Evolutionary conservation across 2,888 invertebrate genomes (phyloP), one percentile per base, ranked within the genome.

Genomic region (Chelonus formosanus): DNA sequence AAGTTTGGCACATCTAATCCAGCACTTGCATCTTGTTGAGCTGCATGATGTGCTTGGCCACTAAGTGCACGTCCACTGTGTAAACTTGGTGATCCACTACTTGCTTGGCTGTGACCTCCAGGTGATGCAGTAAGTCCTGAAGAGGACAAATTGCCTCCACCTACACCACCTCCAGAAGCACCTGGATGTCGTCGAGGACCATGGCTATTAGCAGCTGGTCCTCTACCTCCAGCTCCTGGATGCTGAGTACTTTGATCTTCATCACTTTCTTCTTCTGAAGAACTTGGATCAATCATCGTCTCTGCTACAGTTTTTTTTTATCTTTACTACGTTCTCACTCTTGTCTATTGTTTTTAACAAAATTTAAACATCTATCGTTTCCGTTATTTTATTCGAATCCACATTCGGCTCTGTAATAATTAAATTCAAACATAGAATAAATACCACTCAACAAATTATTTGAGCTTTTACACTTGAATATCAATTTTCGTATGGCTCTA

Each of bases 181-280:
- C 73, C 72, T 62, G 86, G 85, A 73, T 87, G 87, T 70, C 85
- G 85, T 65, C 83, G 81, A 63, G 79, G 72, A 71, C 81, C 83
- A 74, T 83, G 83, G 74, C 83, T 81, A 70, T 71, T 55, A 32
- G 52, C 56, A 69, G 73, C 70, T 70, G 74, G 74, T 68, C 78
- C 74, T 73, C 75, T 74, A 68, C 76, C 76, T 76, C 76, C 80
- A 75, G 74, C 81, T 76, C 71, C 80, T 73, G 68, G 83, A 79
- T 75, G 82, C 77, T 75, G 88, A 78, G 86, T 88, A 87, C 87
- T 91, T 84, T 92, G 92, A 85, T 96, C 96, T 85, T 95, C 96
- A 76, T 96, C 96, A 76, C 92, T 95, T 84, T 97, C 96, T 85
- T 96, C 96, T 85, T 97, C 97, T 71, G 96, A 96, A 75, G 96